Base-by-base conservation (phyloP, 2,888 invertebrate species). In the Cinara cedri region DNA sequence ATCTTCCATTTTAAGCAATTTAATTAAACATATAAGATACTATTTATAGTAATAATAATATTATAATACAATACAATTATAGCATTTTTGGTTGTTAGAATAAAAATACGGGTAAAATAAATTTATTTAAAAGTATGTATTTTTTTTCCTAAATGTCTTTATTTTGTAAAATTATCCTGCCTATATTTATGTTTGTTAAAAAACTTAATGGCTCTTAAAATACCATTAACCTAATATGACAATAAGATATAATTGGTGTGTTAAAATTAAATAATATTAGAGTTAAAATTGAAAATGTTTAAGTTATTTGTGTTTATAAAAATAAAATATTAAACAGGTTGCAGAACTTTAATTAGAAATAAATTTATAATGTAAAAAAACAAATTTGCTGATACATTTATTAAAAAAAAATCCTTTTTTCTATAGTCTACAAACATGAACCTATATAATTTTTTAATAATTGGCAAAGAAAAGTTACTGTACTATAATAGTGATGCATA, bases 71-170 rank as follows among this genome's bases (percentile, higher is more conserved):
- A 66, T 66, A 24, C 13, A 68, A 70, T 51, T 78, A 70, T 76
- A 60, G 60, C 57, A 78, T 70, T n/a, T 70, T 68, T 70, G 74
- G 74, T 75, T 75, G 24, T 75, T 74, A 75, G 74, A 65, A 78
- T 70, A 42, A 76, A 75, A 68, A n/a, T 68, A 78, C 78, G 78
- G 68, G 78, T 78, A 78, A 70, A 51, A 78, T 34, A 78, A n/a
- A 78, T 75, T 51, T 54, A 65, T 42, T 21, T 54, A 63, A 51
- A 49, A 13, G 14, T 51, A 42, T 72, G 49, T 72, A 55, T 60
- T 72, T 51, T 34, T 63, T 49, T 42, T 44, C 14, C 49, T 51
- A 14, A 21, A 54, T 42, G 16, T 44, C 65, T 26, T 63, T 74
- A 54, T 74, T 63, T 63, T 65, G 44, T 65, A 65, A 42, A 63